Conservation (phyloP, 35 echinoderm and acorn worm genomes). For the Patiria miniata region DNA sequence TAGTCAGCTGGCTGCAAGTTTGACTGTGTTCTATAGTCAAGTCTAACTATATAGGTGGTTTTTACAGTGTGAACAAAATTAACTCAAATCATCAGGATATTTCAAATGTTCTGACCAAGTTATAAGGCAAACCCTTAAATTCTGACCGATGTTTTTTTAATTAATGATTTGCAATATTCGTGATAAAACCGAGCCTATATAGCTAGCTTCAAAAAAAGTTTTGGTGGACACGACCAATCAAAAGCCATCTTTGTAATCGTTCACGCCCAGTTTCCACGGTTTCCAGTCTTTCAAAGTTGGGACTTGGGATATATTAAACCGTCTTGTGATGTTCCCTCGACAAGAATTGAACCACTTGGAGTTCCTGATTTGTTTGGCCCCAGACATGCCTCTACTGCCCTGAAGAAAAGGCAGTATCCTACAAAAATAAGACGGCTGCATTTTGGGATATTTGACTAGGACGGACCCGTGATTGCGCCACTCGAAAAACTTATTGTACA, state of each 20-base stretch:
- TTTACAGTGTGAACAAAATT: no score
- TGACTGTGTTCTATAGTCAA: no score
- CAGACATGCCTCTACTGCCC: neutral
- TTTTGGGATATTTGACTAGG: constrained; percentile 58
- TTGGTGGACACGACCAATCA: neutral
- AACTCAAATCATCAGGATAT: no score
- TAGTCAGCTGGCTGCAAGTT: no score
- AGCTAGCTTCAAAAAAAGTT: no score
- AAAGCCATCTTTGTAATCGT: neutral
- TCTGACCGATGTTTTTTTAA: no score
- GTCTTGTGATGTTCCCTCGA: constrained; percentile 32
- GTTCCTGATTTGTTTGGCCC: constrained; percentile 8
- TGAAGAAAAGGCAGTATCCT: constrained; percentile 48
- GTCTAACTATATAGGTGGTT: no score
- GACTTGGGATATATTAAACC: constrained; percentile 47
- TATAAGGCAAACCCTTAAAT: no score
- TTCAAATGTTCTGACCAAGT: no score
- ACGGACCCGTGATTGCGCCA: constrained; percentile 54
- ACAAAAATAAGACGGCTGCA: constrained; percentile 80
- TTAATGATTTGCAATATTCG: no score
- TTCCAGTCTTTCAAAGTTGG: constrained; percentile 44
- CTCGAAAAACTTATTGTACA: constrained; percentile 70
- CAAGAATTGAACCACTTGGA: constrained; percentile 79
- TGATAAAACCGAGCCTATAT: no score
- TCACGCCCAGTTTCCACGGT: constrained; percentile 49